Conservation (phyloP, 1,140 invertebrate species). For the Hyposmocoma kahamanoa region DNA sequence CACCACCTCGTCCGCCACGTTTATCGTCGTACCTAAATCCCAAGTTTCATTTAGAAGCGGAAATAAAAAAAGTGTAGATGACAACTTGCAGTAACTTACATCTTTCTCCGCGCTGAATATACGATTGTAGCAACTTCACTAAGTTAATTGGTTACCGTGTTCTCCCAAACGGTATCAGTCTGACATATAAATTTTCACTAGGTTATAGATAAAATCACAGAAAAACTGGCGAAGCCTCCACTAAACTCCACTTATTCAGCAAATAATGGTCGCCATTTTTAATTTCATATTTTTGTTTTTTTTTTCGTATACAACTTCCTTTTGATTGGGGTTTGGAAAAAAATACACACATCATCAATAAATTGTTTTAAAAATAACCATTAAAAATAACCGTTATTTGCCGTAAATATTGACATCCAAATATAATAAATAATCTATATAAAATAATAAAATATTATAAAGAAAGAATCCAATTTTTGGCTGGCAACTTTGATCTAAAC, state of each 20-base stretch:
- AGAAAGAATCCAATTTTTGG: too few species aligned
- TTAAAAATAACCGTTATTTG: too few species aligned
- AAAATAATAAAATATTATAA: too few species aligned
- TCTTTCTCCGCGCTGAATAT: background rate
- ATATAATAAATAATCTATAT: too few species aligned
- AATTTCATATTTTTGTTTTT: constrained; percentile 9
- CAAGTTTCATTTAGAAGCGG: background rate
- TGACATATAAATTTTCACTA: background rate
- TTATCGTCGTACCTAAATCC: constrained; percentile 59
- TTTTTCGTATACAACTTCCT: background rate
- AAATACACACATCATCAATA: too few species aligned
- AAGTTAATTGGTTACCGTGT: background rate
- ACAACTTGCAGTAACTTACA: background rate
- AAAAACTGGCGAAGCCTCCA: background rate
- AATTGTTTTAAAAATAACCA: too few species aligned
- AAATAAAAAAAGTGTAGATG: background rate
- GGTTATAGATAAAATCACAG: background rate
- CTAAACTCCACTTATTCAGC: too few species aligned
- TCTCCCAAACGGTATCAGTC: background rate
- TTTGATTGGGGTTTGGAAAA: too few species aligned
- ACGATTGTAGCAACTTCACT: background rate
- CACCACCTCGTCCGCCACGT: constrained; percentile 55
- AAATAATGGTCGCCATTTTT: constrained; percentile 19
- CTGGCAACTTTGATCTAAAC: too few species aligned
- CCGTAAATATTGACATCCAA: too few species aligned